A percentile compares a stretch with the other conserved stretches of the same genome.
Conservation (phyloP, 2,797 vertebrate genomes). For the Chloroceryle amazona region DNA sequence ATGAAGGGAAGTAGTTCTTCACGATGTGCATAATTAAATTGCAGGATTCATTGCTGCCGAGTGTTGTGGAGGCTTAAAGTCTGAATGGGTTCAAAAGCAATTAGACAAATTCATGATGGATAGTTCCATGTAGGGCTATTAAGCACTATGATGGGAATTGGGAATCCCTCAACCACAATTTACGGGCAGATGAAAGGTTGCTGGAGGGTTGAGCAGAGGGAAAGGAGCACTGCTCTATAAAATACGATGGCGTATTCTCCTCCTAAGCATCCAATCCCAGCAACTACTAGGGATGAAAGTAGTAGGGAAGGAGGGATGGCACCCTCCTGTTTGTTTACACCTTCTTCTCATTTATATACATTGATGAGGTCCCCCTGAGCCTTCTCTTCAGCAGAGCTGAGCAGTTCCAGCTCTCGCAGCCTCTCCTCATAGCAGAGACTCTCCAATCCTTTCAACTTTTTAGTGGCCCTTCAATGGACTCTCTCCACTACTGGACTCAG, state of each 20-base stretch:
- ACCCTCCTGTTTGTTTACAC: neutral
- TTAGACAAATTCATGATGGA: neutral
- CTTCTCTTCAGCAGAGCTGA: neutral
- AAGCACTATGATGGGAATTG: neutral
- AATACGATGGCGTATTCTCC: neutral
- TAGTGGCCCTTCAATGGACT: rapidly evolving
- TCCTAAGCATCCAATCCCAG: neutral
- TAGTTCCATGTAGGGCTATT: neutral
- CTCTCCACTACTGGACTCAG: neutral
- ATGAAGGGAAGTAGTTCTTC: constrained; percentile 9
- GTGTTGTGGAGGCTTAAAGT: constrained; percentile 1
- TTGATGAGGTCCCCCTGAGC: neutral
- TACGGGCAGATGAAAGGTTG: neutral
- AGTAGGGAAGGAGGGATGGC: neutral
- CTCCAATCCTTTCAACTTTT: neutral
- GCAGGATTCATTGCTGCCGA: constrained; percentile 5
- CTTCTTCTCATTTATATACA: neutral
- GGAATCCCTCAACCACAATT: neutral
- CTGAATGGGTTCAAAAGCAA: constrained; percentile 48
- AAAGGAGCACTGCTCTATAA: neutral
- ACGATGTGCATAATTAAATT: constrained; percentile 29
- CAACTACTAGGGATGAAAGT: neutral
- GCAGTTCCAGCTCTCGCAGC: neutral
- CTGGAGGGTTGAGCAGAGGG: neutral
- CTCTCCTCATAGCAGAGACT: neutral